Evolutionary conservation across 2,797 vertebrate genomes (phyloP).

Genomic region (Lerista edwardsae): DNA sequence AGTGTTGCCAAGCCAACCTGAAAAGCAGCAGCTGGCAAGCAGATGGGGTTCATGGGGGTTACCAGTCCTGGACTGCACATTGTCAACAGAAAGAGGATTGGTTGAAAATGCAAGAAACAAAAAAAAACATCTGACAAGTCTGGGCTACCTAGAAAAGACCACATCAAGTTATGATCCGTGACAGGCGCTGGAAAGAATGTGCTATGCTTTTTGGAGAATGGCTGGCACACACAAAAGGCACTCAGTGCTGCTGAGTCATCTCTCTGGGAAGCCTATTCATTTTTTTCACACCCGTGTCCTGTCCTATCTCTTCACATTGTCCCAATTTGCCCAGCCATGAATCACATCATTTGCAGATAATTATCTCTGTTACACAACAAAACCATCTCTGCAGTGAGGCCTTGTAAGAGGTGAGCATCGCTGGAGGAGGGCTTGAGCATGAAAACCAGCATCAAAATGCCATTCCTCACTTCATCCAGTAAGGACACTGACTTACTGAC

Average conservation of each 20-base stretch:
- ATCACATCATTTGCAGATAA: constrained; percentile 10
- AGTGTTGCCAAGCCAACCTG: constrained; percentile 47
- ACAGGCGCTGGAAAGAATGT: constrained; percentile 49
- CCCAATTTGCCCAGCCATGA: not conserved
- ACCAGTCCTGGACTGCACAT: constrained; percentile 16
- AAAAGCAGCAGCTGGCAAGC: constrained; percentile 46
- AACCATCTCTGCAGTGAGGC: not conserved
- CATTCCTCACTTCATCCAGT: not conserved
- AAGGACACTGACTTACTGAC: not conserved
- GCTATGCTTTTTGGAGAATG: constrained; percentile 32
- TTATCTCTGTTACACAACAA: not conserved
- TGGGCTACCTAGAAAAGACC: constrained; percentile 57
- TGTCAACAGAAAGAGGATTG: constrained; percentile 39
- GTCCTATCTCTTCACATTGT: constrained; percentile 21
- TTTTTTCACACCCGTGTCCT: constrained; percentile 22
- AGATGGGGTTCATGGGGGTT: not conserved
- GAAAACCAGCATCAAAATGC: not conserved
- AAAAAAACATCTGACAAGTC: constrained; percentile 8
- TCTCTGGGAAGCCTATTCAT: constrained; percentile 28
- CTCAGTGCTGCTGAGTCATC: constrained; percentile 57
- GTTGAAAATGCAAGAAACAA: not conserved
- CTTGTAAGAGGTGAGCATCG: not conserved
- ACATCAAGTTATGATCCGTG: constrained; percentile 35
- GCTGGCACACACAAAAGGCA: fast-evolving
- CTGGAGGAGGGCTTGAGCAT: not conserved